Evolutionary conservation across 2,888 invertebrate genomes (phyloP).

Genomic region (Itoplectis maculator): DNA sequence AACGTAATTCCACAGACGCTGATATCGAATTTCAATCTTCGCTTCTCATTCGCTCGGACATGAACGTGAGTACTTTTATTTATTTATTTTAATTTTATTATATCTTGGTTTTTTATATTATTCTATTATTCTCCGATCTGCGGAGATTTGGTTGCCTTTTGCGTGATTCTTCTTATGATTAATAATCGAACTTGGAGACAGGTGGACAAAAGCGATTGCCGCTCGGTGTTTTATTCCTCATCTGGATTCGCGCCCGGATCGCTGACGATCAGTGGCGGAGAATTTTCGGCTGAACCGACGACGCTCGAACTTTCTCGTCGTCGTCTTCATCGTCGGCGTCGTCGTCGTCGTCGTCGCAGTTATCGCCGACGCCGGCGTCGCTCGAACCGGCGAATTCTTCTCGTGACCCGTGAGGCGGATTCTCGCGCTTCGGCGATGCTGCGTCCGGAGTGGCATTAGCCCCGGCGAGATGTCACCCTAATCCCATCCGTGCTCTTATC

Average conservation of each 20-base stretch:
- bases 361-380: neutral
- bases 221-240: slow-evolving; percentile 37
- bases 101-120: slow-evolving; percentile 2
- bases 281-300: slow-evolving; percentile 27
- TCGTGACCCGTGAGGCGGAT: slow-evolving; percentile 38
- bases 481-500: slow-evolving; percentile 69
- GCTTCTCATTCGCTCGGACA: slow-evolving; percentile 1
- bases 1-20: slow-evolving; percentile 16
- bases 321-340: slow-evolving; percentile 25
- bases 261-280: slow-evolving; percentile 43
- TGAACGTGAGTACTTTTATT: neutral
- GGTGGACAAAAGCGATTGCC: slow-evolving; percentile 29
- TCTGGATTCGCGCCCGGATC: slow-evolving; percentile 35
- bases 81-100: slow-evolving; percentile 8
- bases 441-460: slow-evolving; percentile 60
- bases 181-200: slow-evolving; percentile 66
- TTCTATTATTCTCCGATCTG: slow-evolving; percentile 2
- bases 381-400: slow-evolving; percentile 35
- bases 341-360: neutral
- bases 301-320: slow-evolving; percentile 26
- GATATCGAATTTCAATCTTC: slow-evolving; percentile 38
- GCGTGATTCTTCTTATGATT: slow-evolving; percentile 25
- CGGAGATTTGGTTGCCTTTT: neutral
- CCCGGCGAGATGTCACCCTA: slow-evolving; percentile 66
- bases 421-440: slow-evolving; percentile 30